Conservation (phyloP, 2,797 vertebrate genomes). For the Chloroceryle amazona region DNA sequence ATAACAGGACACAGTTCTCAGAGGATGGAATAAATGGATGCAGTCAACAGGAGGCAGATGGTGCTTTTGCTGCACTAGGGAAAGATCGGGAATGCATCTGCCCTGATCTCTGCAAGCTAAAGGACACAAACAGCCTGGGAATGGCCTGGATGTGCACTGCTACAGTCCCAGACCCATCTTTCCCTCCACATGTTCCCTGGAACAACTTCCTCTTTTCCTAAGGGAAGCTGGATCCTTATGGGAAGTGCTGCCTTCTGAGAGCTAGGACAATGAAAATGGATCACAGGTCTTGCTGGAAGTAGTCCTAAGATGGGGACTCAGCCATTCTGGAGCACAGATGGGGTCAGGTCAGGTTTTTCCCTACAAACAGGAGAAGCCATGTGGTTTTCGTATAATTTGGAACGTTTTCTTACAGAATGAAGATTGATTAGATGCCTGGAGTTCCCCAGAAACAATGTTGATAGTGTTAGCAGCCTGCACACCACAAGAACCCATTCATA, state of each 20-base stretch:
- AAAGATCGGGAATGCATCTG: background rate
- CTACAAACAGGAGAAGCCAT: conserved; percentile 69
- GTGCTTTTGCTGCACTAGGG: background rate
- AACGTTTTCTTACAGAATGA: conserved; percentile 67
- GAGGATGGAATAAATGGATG: background rate
- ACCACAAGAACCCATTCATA: conserved; percentile 73
- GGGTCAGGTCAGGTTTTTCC: conserved; percentile 62
- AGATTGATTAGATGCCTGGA: conserved; percentile 76
- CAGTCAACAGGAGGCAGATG: background rate
- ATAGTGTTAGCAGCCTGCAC: conserved; percentile 73
- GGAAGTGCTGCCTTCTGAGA: background rate
- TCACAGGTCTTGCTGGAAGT: conserved; percentile 24
- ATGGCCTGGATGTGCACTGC: background rate
- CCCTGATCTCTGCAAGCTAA: background rate
- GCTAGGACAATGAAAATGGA: conserved; percentile 26
- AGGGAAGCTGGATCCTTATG: background rate
- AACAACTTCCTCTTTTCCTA: background rate
- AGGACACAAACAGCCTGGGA: background rate
- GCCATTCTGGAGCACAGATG: conserved; percentile 56
- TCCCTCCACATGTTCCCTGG: background rate
- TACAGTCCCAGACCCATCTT: background rate
- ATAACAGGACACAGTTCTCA: background rate
- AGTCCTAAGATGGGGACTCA: conserved; percentile 5
- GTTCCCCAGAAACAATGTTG: conserved; percentile 75
- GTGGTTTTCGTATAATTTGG: conserved; percentile 72